These are phyloP conservation scores for Myxocyprinus asiaticus DNA, from an alignment of 2,113 vertebrate species.

Conservation along the genomic window DNA sequence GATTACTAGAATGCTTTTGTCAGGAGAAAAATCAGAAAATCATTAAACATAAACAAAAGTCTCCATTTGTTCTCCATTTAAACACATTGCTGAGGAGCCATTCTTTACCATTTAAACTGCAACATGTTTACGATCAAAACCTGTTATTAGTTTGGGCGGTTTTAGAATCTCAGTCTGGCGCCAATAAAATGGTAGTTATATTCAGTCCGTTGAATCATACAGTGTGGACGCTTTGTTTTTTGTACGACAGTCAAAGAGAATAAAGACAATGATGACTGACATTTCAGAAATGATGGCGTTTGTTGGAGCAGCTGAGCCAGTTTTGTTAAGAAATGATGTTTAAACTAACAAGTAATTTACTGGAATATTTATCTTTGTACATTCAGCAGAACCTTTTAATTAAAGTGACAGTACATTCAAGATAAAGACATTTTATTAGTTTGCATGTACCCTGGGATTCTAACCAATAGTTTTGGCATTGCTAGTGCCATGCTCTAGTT, in stretches of 20 bases:
- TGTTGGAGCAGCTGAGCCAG: background rate
- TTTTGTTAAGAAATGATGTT: background rate
- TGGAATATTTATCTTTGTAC: too few relatives aligned
- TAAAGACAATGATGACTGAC: background rate
- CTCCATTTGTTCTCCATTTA: background rate
- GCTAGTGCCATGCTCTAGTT: too few relatives aligned
- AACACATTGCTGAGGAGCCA: too few relatives aligned
- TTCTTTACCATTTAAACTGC: background rate
- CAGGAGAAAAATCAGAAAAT: too few relatives aligned
- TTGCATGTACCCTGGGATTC: too few relatives aligned
- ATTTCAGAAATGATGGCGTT: background rate
- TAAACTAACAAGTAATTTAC: too few relatives aligned
- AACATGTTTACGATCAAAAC: slow-evolving; percentile 8
- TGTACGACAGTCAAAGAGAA: background rate
- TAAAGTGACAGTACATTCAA: too few relatives aligned
- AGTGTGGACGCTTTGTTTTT: background rate
- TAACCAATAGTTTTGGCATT: too few relatives aligned
- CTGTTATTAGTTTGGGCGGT: slow-evolving; percentile 1
- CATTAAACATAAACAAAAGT: background rate
- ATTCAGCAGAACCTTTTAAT: too few relatives aligned
- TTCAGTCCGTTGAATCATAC: background rate
- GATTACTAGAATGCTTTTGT: too few relatives aligned
- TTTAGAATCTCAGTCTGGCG: background rate
- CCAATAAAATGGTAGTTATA: background rate
- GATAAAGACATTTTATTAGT: too few relatives aligned